These are phyloP conservation scores for Tipula helvola DNA, from an alignment of 2,888 invertebrate genomes.

Conservation along the genomic window DNA sequence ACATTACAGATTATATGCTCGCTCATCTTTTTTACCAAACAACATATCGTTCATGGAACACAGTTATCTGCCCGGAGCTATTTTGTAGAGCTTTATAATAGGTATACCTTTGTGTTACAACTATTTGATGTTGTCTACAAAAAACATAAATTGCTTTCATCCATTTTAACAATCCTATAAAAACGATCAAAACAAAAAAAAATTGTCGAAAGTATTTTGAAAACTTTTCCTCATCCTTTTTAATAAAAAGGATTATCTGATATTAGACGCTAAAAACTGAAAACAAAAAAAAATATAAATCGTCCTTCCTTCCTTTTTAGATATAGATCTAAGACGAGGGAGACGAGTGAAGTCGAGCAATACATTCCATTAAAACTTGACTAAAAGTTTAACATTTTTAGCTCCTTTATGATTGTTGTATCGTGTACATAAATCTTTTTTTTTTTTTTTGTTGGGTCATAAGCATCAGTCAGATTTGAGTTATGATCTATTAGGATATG, in stretches of 20 bases:
- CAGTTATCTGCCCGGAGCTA: background rate
- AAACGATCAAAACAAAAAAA: background rate
- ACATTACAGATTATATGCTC: background rate
- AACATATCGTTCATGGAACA: background rate
- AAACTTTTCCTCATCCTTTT: background rate
- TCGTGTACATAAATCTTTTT: background rate
- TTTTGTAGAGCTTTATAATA: background rate
- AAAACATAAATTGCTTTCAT: background rate
- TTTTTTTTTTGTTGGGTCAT: background rate
- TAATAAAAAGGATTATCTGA: background rate
- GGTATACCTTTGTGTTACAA: background rate
- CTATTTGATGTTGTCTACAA: background rate
- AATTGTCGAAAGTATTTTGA: background rate
- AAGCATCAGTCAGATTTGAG: background rate
- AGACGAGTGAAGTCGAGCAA: background rate
- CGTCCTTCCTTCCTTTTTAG: background rate
- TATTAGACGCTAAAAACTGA: background rate
- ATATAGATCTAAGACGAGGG: background rate
- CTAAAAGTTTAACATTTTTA: background rate
- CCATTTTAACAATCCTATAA: background rate
- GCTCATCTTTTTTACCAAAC: background rate
- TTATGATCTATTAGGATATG: background rate
- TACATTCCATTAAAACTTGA: background rate
- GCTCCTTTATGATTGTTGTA: background rate
- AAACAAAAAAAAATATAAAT: background rate